These are phyloP conservation scores for Rhabdornis inornatus DNA, from an alignment of 2,113 vertebrate species.

Conservation along the genomic window DNA sequence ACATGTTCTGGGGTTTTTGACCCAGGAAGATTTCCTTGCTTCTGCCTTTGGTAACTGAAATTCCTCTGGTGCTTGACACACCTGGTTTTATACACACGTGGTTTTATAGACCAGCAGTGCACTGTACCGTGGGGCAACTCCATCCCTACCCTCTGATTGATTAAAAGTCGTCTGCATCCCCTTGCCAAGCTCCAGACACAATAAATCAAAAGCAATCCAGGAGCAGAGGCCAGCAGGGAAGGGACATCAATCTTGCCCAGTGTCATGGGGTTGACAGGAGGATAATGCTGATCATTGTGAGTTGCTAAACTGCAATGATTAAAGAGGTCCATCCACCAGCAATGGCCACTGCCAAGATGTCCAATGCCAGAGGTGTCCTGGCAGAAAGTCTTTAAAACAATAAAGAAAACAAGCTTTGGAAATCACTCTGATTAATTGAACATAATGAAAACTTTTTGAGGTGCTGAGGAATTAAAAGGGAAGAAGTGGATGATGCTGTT, in stretches of 20 bases:
- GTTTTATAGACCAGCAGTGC: background rate
- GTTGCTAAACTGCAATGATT: background rate
- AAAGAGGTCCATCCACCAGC: background rate
- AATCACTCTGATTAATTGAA: background rate
- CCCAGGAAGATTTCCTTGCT: background rate
- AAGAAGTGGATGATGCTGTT: background rate
- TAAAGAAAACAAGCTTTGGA: background rate
- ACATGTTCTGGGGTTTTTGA: rapidly evolving
- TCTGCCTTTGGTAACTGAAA: background rate
- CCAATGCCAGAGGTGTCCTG: background rate
- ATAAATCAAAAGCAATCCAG: background rate
- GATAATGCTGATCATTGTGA: background rate
- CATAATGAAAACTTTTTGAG: background rate
- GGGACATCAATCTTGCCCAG: background rate
- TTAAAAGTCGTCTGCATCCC: background rate
- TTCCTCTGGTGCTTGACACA: background rate
- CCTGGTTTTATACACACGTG: no score
- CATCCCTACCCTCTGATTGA: background rate
- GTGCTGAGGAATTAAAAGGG: background rate
- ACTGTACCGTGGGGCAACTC: background rate
- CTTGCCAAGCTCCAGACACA: background rate
- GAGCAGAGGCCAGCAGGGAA: background rate
- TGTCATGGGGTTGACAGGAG: background rate
- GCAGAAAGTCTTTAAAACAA: background rate
- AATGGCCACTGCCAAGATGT: background rate